Base-by-base conservation (phyloP, 2,113 vertebrate genomes). In the Eurystomus gularis region DNA sequence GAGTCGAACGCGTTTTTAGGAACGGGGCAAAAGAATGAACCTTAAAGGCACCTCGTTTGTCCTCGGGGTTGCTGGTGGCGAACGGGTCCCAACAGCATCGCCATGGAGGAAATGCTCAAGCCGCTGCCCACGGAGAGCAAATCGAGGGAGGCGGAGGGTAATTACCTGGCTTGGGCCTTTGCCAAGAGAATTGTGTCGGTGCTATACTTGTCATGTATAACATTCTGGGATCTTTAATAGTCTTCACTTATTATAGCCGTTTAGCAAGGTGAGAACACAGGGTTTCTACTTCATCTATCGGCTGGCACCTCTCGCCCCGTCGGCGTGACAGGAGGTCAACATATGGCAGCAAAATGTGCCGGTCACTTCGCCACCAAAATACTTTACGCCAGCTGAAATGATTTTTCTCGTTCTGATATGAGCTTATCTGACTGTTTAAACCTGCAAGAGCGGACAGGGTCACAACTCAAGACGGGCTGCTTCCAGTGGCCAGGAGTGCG, bases 61-160 rank as follows among this genome's bases (percentile, higher is more conserved):
- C 33, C 54, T 20, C 9, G 62, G 69, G 33, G 65, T 29, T 25
- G 1, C 58, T 4, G 48, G 0, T 7, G 7, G 86, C 66, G 46
- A 11, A 28, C 42, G 15, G 55, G 4, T 76, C 69, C 79, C 26
- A 66, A 33, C 19, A 65, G 77, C 77, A 40, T 4, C 8, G 0
- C 6, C 40, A 4, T 11, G 3, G 72, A 7, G 33, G 57, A 29
- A n/a, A 8, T 0, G 7, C 4, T 7, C 15, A 0, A n/a, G 60
- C 31, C 13, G 0, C 73, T 77, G 84, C 39, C 72, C 81, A 48
- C 1, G 2, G 25, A 33, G 28, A 62, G 29, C 16, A 11, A n/a
- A n/a, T 1, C 0, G 2, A 90, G 49, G 40, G 48, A 76, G 44
- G 52, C 61, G 15, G 42, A 17, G 58, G 66, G 52, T 10, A 23